These are phyloP conservation scores for Takifugu flavidus DNA, from an alignment of 2,113 vertebrate genomes.

Conservation along the genomic window DNA sequence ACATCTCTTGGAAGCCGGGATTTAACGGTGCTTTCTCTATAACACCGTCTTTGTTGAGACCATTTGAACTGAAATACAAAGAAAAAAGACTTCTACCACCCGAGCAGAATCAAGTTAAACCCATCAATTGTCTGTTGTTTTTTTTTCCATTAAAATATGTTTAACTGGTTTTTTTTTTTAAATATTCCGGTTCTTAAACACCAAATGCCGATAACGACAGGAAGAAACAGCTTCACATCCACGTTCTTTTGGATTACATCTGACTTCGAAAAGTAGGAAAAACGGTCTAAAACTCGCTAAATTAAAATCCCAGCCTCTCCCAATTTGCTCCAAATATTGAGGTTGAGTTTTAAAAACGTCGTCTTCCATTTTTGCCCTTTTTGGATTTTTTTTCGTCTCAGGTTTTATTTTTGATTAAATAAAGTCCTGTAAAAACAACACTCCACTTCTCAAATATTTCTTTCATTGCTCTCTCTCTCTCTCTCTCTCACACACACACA, in stretches of 20 bases:
- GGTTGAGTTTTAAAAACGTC: not conserved
- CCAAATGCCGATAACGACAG: no score
- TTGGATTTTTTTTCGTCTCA: not conserved
- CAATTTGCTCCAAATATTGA: not conserved
- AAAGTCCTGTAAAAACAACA: not conserved
- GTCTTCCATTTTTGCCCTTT: not conserved
- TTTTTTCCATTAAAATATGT: not conserved
- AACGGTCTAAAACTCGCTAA: not conserved
- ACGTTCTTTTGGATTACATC: no score
- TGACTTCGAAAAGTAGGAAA: not conserved
- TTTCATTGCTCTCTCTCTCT: conserved; percentile 1
- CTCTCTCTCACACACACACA: no score
- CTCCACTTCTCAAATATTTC: not conserved
- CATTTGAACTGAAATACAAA: conserved; percentile 56
- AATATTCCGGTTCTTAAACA: no score
- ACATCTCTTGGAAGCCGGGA: conserved; percentile 72
- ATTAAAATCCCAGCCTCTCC: not conserved
- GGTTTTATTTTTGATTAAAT: not conserved
- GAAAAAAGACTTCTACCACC: not conserved
- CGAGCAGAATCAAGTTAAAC: conserved; percentile 1
- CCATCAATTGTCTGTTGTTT: no score
- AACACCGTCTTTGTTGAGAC: conserved; percentile 57
- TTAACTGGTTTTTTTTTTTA: not conserved
- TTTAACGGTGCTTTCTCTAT: conserved; percentile 67
- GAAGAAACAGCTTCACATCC: no score